Percentiles rank a stretch among this genome's conserved stretches.
These are phyloP conservation scores for Cyrtodaria siliqua DNA, from an alignment of 2,888 invertebrate genomes.

Conservation along the genomic window DNA sequence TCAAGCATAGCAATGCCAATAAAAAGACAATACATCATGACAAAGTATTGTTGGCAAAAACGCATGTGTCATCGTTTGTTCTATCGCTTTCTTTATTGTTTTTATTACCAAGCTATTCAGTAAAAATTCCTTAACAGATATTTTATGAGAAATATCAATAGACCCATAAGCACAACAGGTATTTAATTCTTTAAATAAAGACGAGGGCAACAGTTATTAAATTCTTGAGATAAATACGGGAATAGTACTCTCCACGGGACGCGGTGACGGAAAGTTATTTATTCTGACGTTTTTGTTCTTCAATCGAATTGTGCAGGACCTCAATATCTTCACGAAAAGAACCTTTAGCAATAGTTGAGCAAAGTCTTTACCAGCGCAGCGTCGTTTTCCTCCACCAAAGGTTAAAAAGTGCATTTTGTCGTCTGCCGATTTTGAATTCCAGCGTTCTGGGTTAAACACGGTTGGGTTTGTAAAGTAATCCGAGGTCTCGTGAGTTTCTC, in stretches of 20 bases:
- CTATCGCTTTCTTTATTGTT: no score
- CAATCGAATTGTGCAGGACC: constrained; percentile 73
- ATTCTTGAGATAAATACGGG: not conserved
- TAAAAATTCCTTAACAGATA: no score
- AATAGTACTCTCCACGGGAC: constrained; percentile 63
- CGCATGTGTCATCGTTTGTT: no score
- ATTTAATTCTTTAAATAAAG: no score
- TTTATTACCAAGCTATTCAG: no score
- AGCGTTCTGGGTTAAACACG: constrained; percentile 79
- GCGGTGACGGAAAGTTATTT: constrained; percentile 75
- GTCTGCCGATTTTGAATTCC: constrained; percentile 62
- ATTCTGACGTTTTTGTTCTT: constrained; percentile 68
- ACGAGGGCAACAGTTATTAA: no score
- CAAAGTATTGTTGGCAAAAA: no score
- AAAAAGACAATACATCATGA: no score
- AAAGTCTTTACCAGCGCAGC: constrained; percentile 81
- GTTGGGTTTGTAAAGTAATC: constrained; percentile 60
- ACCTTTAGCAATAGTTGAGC: constrained; percentile 77
- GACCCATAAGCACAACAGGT: no score
- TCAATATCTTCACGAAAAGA: constrained; percentile 75
- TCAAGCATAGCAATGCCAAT: no score
- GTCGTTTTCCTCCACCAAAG: constrained; percentile 80
- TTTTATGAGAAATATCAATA: no score
- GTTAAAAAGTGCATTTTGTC: constrained; percentile 76
- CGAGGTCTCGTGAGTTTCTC: constrained; percentile 80